phyloP scores from a whole-genome alignment of 1,140 invertebrate genomes.

The Drosophila lini region DNA sequence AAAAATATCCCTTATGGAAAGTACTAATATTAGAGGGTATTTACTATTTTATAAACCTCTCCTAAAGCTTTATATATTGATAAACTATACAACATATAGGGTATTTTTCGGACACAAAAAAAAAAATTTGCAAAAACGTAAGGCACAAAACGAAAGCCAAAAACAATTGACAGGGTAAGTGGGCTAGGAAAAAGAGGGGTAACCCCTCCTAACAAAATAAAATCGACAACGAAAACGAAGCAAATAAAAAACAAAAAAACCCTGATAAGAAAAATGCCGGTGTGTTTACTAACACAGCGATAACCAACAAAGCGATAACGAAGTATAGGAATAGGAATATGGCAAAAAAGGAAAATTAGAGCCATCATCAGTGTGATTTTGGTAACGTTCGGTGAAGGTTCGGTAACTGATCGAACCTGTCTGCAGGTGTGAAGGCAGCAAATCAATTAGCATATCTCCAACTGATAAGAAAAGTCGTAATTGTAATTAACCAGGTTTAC shows the following conservation, averaged over 20 bases:
- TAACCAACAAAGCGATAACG: constrained; percentile 55
- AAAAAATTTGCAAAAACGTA: constrained; percentile 16
- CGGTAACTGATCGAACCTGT: constrained; percentile 25
- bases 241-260: constrained; percentile 37
- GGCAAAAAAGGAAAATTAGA: constrained; percentile 24
- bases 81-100: not conserved
- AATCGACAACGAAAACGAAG: constrained; percentile 21
- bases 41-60: not conserved
- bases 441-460: constrained; percentile 63
- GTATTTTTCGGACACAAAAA: not conserved
- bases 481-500: constrained; percentile 52
- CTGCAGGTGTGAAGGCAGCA: constrained; percentile 47
- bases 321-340: constrained; percentile 37
- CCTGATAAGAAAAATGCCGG: constrained; percentile 74
- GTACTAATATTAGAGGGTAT: too few relatives aligned
- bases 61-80: too few relatives aligned
- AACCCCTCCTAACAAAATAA: constrained; percentile 13
- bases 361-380: constrained; percentile 63
- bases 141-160: constrained; percentile 9
- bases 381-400: constrained; percentile 59
- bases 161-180: not conserved
- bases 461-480: constrained; percentile 62
- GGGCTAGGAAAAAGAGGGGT: constrained; percentile 5
- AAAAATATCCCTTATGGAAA: not conserved
- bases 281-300: constrained; percentile 67